Percentiles rank a stretch among this genome's conserved stretches.
These are phyloP conservation scores for Anagrus nilaparvatae DNA, from an alignment of 1,140 invertebrate species.

Conservation along the genomic window DNA sequence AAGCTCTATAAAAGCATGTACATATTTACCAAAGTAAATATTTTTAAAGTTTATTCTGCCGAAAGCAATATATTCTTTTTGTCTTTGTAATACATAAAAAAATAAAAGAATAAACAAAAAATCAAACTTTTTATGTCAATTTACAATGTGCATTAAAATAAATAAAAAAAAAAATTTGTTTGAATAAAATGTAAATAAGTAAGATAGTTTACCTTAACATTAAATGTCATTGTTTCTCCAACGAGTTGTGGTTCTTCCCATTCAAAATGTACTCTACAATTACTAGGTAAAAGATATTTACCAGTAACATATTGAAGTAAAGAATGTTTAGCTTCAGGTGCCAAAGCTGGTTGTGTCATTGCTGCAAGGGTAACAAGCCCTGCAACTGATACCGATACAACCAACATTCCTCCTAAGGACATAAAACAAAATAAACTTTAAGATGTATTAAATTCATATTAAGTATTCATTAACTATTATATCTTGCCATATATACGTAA, in stretches of 20 bases:
- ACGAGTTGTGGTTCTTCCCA: constrained; percentile 82
- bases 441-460: too few species aligned
- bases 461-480: too few species aligned
- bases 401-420: constrained; percentile 70
- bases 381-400: constrained; percentile 74
- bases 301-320: constrained; percentile 84
- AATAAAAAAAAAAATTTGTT: background rate
- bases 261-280: constrained; percentile 73
- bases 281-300: constrained; percentile 78
- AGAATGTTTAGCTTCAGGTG: constrained; percentile 77
- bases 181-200: background rate
- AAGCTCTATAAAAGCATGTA: too few species aligned
- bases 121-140: background rate
- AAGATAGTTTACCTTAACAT: constrained; percentile 51
- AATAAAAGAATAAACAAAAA: constrained; percentile 9
- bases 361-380: constrained; percentile 75
- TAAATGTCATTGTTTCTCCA: constrained; percentile 82
- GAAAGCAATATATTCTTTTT: background rate
- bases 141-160: constrained; percentile 1
- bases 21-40: too few species aligned
- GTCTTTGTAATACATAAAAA: constrained; percentile 9
- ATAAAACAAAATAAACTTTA: too few species aligned
- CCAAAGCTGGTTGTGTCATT: constrained; percentile 75
- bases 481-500: too few species aligned
- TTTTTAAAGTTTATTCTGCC: background rate